Percentiles rank a stretch among this genome's conserved stretches.
Evolutionary conservation across 23 tunicate species (phyloP).

Genomic region (Ascidia mentula): DNA sequence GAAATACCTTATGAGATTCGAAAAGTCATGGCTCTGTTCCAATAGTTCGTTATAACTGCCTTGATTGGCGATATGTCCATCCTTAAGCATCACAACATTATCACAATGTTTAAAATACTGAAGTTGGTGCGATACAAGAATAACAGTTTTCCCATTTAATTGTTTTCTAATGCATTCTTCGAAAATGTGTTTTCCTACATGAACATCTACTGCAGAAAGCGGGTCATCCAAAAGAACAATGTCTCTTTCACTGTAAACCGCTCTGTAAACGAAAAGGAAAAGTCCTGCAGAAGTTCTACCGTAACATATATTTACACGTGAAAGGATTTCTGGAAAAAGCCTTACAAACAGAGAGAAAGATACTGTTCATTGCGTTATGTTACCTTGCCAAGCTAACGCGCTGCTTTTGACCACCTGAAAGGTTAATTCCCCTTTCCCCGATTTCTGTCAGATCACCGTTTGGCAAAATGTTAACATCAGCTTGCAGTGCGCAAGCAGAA

Average conservation of each 20-base stretch:
- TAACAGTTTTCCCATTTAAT: conserved; percentile 62
- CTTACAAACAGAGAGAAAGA: too few relatives aligned
- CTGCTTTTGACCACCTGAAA: conserved; percentile 99
- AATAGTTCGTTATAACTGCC: conserved; percentile 74
- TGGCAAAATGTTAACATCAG: conserved; percentile 88
- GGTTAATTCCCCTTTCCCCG: conserved; percentile 95
- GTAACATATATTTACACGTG: neutral
- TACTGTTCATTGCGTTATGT: neutral
- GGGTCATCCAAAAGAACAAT: conserved; percentile 92
- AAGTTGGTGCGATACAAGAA: conserved; percentile 86
- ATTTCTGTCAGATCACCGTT: conserved; percentile 92
- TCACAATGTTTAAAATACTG: conserved; percentile 95
- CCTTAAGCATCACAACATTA: conserved; percentile 67
- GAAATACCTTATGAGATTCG: conserved; percentile 38
- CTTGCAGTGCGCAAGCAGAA: conserved; percentile 60
- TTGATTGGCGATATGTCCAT: conserved; percentile 72
- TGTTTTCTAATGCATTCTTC: conserved; percentile 76
- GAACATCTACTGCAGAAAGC: conserved; percentile 96
- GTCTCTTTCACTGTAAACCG: conserved; percentile 91
- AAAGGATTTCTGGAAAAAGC: too few relatives aligned
- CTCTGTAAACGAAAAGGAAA: conserved; percentile 67
- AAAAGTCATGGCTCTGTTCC: conserved; percentile 45
- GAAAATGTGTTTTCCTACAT: conserved; percentile 94
- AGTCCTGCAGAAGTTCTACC: too few relatives aligned
- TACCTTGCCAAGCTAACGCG: conserved; percentile 94